Evolutionary conservation across 2,888 invertebrate species (phyloP).

Genomic region (Diachrysia chrysitis): DNA sequence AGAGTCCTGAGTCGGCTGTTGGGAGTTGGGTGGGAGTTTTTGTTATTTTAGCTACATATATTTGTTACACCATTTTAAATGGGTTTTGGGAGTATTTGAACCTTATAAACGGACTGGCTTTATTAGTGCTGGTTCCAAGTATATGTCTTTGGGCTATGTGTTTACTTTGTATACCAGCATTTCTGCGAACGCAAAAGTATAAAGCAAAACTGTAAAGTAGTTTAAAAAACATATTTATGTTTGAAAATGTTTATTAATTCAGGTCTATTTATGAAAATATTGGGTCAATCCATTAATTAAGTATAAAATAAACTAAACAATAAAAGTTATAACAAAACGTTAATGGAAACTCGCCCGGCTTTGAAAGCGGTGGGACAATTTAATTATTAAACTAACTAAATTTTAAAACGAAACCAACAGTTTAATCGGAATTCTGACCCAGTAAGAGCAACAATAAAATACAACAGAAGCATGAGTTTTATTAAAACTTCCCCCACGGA

Average conservation of each 20-base stretch:
- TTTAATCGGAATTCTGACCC: constrained; percentile 43
- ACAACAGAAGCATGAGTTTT: constrained; percentile 43
- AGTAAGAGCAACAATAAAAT: constrained; percentile 46
- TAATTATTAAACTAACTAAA: constrained; percentile 56
- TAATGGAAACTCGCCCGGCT: constrained; percentile 45
- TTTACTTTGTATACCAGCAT: not conserved
- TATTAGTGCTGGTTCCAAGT: not conserved
- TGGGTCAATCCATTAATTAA: constrained; percentile 13
- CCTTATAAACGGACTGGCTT: not conserved
- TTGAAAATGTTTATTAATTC: not conserved
- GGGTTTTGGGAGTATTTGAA: too few species aligned
- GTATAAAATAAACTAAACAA: constrained; percentile 39
- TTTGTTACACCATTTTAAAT: not conserved
- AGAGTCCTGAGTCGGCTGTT: constrained; percentile 37
- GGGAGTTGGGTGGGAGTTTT: too few species aligned
- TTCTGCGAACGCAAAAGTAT: not conserved
- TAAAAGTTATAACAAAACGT: constrained; percentile 42
- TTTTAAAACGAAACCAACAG: constrained; percentile 45
- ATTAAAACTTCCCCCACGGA: constrained; percentile 39
- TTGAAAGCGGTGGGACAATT: constrained; percentile 50
- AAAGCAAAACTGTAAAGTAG: too few species aligned
- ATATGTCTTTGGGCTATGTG: not conserved
- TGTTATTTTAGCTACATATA: constrained; percentile 7
- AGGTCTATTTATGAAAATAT: not conserved
- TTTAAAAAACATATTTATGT: not conserved